A percentile compares a stretch with the other conserved stretches of the same genome.
Evolutionary conservation across 2,113 vertebrate species (phyloP).

Genomic region (Prolemur simus): DNA sequence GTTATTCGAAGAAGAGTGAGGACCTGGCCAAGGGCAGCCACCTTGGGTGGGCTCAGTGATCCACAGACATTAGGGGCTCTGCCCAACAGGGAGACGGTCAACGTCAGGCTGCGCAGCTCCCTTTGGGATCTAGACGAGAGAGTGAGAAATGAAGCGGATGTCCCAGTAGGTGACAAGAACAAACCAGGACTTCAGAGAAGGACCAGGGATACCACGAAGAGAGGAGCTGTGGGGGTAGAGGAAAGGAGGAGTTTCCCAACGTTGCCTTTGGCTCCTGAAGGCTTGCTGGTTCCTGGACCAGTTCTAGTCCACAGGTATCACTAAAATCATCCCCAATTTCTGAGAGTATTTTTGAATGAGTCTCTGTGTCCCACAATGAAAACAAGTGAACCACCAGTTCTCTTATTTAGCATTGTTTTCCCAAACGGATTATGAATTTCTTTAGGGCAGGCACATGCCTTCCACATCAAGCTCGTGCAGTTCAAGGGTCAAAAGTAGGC

Average conservation of each 20-base stretch:
- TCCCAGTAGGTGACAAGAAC: background rate
- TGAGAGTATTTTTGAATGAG: background rate
- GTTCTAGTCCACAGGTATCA: background rate
- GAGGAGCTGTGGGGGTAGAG: too few relatives aligned
- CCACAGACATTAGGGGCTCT: background rate
- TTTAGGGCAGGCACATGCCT: background rate
- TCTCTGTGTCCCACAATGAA: background rate
- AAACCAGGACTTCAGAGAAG: background rate
- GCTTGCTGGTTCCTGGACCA: background rate
- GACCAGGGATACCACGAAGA: background rate
- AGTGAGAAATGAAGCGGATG: background rate
- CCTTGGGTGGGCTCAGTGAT: background rate
- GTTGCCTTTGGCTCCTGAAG: background rate
- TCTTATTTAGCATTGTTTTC: background rate
- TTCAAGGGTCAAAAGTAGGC: background rate
- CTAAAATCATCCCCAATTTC: background rate
- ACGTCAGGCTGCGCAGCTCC: background rate
- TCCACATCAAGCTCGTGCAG: too few relatives aligned
- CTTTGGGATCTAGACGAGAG: background rate
- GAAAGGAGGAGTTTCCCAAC: too few relatives aligned
- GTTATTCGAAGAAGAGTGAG: background rate
- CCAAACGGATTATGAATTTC: background rate
- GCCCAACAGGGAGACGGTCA: background rate
- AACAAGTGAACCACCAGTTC: background rate
- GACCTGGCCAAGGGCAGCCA: background rate